Conservation (phyloP, 2,888 invertebrate species). For the Phania funesta region DNA sequence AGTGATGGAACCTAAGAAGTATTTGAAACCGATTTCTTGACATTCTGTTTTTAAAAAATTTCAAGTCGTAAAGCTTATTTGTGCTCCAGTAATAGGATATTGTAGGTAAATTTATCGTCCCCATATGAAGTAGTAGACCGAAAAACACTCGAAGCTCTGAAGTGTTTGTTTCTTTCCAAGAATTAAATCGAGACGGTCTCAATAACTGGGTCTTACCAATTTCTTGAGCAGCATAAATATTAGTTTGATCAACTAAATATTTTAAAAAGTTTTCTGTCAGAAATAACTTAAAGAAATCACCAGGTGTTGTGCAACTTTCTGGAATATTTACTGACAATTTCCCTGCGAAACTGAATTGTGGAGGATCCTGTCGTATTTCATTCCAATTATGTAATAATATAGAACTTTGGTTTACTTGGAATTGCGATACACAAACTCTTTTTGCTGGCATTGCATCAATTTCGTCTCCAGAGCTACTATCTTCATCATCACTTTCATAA, state of each 20-base stretch:
- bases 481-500: background rate
- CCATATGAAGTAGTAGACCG: conserved; percentile 8
- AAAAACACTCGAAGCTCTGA: conserved; percentile 10
- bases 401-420: background rate
- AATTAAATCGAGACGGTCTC: conserved; percentile 7
- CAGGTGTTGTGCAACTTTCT: conserved; percentile 13
- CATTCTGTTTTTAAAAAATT: background rate
- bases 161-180: conserved; percentile 11
- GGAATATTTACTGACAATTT: background rate
- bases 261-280: conserved; percentile 31
- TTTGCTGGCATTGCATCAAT: no score
- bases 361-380: conserved; percentile 3
- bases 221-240: background rate
- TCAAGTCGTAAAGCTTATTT: no score
- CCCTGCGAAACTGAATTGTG: background rate
- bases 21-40: conserved; percentile 4
- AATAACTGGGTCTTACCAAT: conserved; percentile 3
- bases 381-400: background rate
- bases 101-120: conserved; percentile 1
- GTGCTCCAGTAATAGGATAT: background rate
- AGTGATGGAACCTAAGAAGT: background rate
- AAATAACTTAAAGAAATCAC: conserved; percentile 12
- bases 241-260: conserved; percentile 16
- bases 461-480: background rate
- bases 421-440: background rate